These are phyloP conservation scores for Steinernema feltiae DNA, from an alignment of 1,140 invertebrate genomes.

Conservation along the genomic window DNA sequence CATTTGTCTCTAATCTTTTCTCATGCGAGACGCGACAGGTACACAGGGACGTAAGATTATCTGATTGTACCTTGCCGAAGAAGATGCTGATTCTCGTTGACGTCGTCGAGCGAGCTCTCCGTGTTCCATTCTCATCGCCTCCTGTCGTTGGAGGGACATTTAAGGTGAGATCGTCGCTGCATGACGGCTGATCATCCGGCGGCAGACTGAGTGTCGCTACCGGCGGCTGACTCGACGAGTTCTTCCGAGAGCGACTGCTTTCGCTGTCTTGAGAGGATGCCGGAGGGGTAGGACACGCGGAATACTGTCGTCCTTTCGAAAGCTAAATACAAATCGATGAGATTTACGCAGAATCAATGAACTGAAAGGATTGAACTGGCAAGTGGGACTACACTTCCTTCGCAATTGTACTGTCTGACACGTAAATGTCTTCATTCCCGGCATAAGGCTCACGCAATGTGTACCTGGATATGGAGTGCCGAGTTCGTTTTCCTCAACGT, in stretches of 20 bases:
- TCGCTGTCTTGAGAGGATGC: not conserved
- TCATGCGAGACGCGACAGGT: no score
- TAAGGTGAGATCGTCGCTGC: not conserved
- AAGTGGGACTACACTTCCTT: not conserved
- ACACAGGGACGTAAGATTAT: no score
- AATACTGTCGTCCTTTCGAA: not conserved
- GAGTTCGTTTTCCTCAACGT: not conserved
- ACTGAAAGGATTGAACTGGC: no score
- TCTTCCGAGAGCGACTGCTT: not conserved
- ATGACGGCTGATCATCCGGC: not conserved
- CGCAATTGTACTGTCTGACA: not conserved
- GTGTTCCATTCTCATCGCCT: slow-evolving; percentile 30
- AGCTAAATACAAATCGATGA: not conserved
- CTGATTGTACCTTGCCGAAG: slow-evolving; percentile 30
- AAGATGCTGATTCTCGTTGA: slow-evolving; percentile 27
- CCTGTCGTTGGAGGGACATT: not conserved
- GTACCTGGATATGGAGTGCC: slow-evolving; percentile 1
- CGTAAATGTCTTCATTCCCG: no score
- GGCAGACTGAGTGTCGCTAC: not conserved
- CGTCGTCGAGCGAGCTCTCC: slow-evolving; percentile 24
- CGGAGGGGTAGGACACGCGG: not conserved
- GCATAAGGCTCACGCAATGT: not conserved
- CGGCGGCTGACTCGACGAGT: not conserved
- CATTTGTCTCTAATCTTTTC: no score
- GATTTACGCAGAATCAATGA: no score